Conservation (phyloP, 2,797 vertebrate species). For the Platyrinchus mystaceus region DNA sequence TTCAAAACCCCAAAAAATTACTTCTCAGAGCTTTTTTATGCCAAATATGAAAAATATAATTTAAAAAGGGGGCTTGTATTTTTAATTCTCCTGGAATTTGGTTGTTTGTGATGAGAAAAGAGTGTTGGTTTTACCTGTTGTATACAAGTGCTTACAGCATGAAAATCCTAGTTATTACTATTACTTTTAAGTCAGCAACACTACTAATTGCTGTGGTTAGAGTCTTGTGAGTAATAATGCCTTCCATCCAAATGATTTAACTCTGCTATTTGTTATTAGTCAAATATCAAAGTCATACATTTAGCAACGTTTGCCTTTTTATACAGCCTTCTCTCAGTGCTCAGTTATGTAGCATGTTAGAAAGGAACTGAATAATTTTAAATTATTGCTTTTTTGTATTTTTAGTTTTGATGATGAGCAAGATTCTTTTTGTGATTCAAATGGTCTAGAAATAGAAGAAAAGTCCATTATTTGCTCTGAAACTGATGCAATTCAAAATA, state of each 20-base stretch:
- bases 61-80: rapidly evolving
- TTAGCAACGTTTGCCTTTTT: not conserved
- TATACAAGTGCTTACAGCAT: not conserved
- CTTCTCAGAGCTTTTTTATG: not conserved
- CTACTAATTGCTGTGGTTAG: not conserved
- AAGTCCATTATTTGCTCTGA: conserved; percentile 51
- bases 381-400: not conserved
- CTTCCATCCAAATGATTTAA: not conserved
- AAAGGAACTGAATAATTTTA: not conserved
- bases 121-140: not conserved
- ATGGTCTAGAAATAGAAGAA: conserved; percentile 62
- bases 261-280: not conserved
- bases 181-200: not conserved
- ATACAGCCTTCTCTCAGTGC: not conserved
- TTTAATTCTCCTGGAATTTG: not conserved
- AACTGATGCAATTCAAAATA: conserved; percentile 48
- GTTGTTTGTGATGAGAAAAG: not conserved
- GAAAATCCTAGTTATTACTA: not conserved
- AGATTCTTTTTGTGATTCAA: conserved; percentile 51
- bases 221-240: not conserved
- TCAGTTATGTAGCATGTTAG: not conserved
- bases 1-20: not conserved
- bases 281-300: not conserved
- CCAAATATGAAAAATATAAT: not conserved
- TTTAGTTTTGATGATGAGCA: conserved; percentile 69